Base-by-base conservation (phyloP, 2,888 invertebrate genomes). In the Sialis lutaria region DNA sequence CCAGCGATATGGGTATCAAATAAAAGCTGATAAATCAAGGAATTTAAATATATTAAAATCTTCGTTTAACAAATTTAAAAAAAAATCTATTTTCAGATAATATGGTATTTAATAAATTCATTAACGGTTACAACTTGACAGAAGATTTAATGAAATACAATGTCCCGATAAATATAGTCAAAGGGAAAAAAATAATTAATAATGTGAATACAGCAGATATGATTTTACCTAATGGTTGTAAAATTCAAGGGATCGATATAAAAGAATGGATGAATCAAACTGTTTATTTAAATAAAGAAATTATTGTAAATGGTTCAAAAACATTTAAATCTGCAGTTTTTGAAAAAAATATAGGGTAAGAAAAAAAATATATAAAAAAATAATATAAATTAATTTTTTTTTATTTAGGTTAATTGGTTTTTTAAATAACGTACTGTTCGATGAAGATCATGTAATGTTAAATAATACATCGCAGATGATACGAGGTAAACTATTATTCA, bases 61-160 rank as follows among this genome's bases (percentile, higher is more conserved):
- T n/a, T n/a, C n/a, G n/a, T n/a, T n/a, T n/a, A n/a, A n/a, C n/a
- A n/a, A n/a, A n/a, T n/a, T n/a, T n/a, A n/a, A n/a, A n/a, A n/a
- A n/a, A n/a, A n/a, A n/a, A n/a, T n/a, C n/a, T n/a, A n/a, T n/a
- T 49, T 53, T 8, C 35, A 64, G 70, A 63, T 32, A 53, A 63
- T 53, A 51, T 67, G 1, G 50, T 55, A 7, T 31, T 55, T 33
- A 52, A 58, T 35, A 62, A 64, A 0, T 56, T 54, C 5, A 62
- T 77, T 12, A 77, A 77, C 54, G 58, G 64, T 50, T 56, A 72
- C 41, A 65, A 72, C 59, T 59, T 77, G 31, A 56, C 61, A 9
- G 61, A 61, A 6, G 76, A 77, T 53, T 60, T 77, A 12, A 62
- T 73, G 51, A 64, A 67, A 40, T 60, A 62, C 44, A 68, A 69